phyloP scores from a whole-genome alignment of 2,888 invertebrate species.

The Neria commutata region DNA sequence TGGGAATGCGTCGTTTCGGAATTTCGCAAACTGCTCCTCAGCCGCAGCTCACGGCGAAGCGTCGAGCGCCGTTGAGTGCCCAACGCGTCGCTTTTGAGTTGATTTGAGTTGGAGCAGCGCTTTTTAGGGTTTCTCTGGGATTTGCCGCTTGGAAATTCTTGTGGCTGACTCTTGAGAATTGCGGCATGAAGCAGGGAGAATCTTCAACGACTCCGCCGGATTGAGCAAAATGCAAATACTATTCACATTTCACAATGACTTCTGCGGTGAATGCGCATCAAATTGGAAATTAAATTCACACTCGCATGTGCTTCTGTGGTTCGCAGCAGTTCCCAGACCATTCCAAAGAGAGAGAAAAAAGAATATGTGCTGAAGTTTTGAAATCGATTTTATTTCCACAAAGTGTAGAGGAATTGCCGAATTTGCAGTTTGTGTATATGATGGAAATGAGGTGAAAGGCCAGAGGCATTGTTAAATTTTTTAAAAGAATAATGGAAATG shows the following conservation, averaged over 20 bases:
- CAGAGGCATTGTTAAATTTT: too few species aligned
- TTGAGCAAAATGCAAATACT: background rate
- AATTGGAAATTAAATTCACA: background rate
- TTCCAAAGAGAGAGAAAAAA: background rate
- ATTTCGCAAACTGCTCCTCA: background rate
- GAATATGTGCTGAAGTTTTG: background rate
- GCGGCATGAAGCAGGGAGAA: background rate
- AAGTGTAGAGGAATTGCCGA: too few species aligned
- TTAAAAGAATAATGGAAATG: too few species aligned
- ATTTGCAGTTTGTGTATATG: too few species aligned
- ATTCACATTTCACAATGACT: background rate
- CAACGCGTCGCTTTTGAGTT: background rate
- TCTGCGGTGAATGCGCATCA: background rate
- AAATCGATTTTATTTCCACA: too few species aligned
- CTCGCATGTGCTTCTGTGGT: background rate
- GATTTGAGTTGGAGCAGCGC: background rate
- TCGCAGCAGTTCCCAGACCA: background rate
- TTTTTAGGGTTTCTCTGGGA: too few species aligned
- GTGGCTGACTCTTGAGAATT: too few species aligned
- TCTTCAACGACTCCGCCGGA: background rate
- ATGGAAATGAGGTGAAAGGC: too few species aligned
- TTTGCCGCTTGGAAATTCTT: background rate
- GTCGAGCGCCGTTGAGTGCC: slow-evolving; percentile 1
- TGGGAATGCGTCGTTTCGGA: background rate
- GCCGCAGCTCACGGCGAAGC: background rate